Evolutionary conservation across 2,113 vertebrate species (phyloP).

Genomic region (Nerophis lumbriciformis): DNA sequence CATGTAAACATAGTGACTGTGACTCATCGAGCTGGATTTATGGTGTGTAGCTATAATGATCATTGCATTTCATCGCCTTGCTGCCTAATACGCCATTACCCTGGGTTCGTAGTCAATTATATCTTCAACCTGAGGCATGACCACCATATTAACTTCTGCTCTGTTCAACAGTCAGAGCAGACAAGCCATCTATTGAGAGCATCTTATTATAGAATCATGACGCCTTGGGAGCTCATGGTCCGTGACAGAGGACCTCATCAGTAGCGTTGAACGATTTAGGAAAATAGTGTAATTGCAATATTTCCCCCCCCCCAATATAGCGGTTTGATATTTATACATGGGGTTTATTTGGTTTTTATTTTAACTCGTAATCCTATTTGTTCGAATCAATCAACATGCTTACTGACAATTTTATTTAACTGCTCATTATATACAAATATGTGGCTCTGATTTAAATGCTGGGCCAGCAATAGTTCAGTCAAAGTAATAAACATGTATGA

Average conservation of each 20-base stretch:
- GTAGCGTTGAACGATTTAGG: not conserved
- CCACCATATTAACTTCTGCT: slow-evolving; percentile 62
- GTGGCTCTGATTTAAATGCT: too few species aligned
- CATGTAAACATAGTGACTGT: slow-evolving; percentile 14
- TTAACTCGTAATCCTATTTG: too few species aligned
- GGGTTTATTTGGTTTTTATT: too few species aligned
- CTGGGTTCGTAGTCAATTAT: slow-evolving; percentile 54
- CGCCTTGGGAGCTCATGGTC: slow-evolving; percentile 36
- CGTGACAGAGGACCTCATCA: slow-evolving; percentile 58
- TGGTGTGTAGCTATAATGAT: slow-evolving; percentile 54
- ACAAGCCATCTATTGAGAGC: slow-evolving; percentile 58
- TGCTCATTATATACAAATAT: too few species aligned
- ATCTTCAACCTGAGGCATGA: slow-evolving; percentile 62
- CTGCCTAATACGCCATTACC: slow-evolving; percentile 62
- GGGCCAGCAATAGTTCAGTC: too few species aligned
- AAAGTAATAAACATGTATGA: too few species aligned
- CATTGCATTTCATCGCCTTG: slow-evolving; percentile 60
- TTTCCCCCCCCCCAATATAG: too few species aligned
- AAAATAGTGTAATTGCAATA: not conserved
- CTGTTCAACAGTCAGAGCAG: slow-evolving; percentile 44
- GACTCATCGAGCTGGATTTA: slow-evolving; percentile 62
- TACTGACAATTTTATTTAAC: too few species aligned
- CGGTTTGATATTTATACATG: too few species aligned
- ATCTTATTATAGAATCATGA: slow-evolving; percentile 59
- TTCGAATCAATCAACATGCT: too few species aligned